Evolutionary conservation across 2,113 vertebrate genomes (phyloP).

Genomic region (Anolis carolinensis): DNA sequence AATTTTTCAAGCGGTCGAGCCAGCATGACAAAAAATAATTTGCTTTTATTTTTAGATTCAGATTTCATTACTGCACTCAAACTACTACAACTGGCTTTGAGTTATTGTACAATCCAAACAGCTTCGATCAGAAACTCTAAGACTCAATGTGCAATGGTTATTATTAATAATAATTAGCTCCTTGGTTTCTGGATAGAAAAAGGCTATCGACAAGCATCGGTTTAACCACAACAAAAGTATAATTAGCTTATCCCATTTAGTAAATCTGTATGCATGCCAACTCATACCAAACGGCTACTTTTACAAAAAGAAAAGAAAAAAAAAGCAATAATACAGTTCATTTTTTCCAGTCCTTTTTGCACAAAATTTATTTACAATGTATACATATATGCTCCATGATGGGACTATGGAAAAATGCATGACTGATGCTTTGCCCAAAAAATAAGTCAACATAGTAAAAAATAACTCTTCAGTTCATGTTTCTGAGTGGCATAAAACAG

Average conservation of each 20-base stretch:
- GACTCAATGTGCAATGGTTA: constrained; percentile 83
- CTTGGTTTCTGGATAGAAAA: constrained; percentile 86
- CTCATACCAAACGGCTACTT: constrained; percentile 88
- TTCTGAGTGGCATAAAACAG: constrained; percentile 83
- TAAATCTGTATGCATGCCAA: constrained; percentile 88
- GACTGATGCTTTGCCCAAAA: constrained; percentile 84
- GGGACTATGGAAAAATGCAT: constrained; percentile 88
- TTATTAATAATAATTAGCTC: constrained; percentile 84
- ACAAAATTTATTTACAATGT: constrained; percentile 99
- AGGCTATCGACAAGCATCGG: constrained; percentile 87
- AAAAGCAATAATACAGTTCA: constrained; percentile 88
- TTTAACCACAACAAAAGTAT: constrained; percentile 89
- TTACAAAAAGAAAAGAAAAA: constrained; percentile 77
- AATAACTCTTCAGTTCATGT: constrained; percentile 87
- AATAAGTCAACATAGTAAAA: constrained; percentile 88
- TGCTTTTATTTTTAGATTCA: constrained; percentile 86
- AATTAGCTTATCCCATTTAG: constrained; percentile 88
- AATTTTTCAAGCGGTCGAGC: constrained; percentile 80
- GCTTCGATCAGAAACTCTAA: constrained; percentile 84
- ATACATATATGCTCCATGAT: constrained; percentile 94
- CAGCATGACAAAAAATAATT: constrained; percentile 87
- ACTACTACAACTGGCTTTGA: constrained; percentile 83
- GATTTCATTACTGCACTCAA: constrained; percentile 85
- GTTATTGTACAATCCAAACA: constrained; percentile 84
- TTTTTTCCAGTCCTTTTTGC: constrained; percentile 93